Conservation (phyloP, 1,140 invertebrate species). For the Formica selysi region DNA sequence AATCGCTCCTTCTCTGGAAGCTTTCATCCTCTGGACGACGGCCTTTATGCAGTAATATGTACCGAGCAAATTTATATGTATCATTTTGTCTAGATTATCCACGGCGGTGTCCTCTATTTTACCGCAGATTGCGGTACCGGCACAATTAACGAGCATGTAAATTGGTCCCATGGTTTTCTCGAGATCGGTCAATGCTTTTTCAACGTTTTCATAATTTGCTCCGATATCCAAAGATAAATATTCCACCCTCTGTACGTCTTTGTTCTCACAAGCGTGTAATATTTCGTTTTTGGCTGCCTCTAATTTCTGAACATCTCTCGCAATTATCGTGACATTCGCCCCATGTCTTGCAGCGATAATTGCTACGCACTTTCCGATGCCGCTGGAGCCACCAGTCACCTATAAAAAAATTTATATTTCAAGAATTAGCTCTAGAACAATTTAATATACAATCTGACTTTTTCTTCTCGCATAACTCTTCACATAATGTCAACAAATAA, state of each 20-base stretch:
- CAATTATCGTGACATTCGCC: conserved; percentile 96
- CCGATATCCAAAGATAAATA: conserved; percentile 92
- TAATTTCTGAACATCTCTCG: conserved; percentile 91
- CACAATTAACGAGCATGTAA: conserved; percentile 96
- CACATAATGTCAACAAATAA: too few species aligned
- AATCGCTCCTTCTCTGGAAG: conserved; percentile 91
- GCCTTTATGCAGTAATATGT: conserved; percentile 91
- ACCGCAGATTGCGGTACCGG: conserved; percentile 93
- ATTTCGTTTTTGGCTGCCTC: conserved; percentile 86
- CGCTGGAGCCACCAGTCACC: conserved; percentile 98
- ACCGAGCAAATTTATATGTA: conserved; percentile 91
- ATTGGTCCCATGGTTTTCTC: conserved; percentile 91
- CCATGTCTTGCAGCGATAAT: conserved; percentile 92
- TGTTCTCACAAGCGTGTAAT: conserved; percentile 74
- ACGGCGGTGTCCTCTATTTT: conserved; percentile 93
- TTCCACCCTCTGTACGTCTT: conserved; percentile 89
- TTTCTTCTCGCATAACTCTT: too few species aligned
- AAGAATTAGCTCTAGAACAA: neutral
- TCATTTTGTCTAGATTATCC: conserved; percentile 90
- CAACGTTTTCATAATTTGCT: conserved; percentile 88
- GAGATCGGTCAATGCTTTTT: conserved; percentile 88
- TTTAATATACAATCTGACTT: neutral
- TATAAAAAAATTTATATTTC: conserved; percentile 41
- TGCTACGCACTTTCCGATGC: conserved; percentile 96
- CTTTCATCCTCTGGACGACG: conserved; percentile 91